Evolutionary conservation across 1,140 invertebrate species (phyloP), one percentile per base, ranked within the genome.

Genomic region (Vanessa atalanta): DNA sequence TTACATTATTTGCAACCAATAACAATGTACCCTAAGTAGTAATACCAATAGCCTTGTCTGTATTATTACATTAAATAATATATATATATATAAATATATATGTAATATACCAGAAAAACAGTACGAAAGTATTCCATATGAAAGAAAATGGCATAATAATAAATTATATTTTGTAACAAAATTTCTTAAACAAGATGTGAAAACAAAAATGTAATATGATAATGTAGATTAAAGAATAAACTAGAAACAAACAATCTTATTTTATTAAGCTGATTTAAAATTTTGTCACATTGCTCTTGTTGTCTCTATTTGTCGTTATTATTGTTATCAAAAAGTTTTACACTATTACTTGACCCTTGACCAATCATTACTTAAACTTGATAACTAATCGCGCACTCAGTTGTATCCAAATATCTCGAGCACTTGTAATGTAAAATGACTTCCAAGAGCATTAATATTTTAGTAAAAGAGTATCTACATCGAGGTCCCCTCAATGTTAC

Each of bases 391-490:
- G 63, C 43, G 53, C 43, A 67, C 31, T 66, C 47, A 50, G 37
- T 67, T 55, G 69, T 47, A 37, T 50, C 20, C 47, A 51, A 67
- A 61, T 71, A 71, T 15, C 6, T 57, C 23, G 12, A 43, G 7
- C n/a, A 53, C 50, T 70, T 57, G 48, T 65, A 48, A 51, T 70
- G 26, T 61, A 63, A 75, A 75, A 75, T 75, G 73, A 43, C 51
- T 70, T 71, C 73, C 3, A 75, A 68, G 61, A 75, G 31, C 43
- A 57, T 65, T 31, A 66, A 50, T 16, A 53, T 65, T 47, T 51
- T 75, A 1, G 12, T 53, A 13, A 75, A 70, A 67, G 66, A 63
- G 37, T 50, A 26, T 64, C 43, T 71, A 26, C 23, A 60, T 37
- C 5, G 31, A 20, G 48, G 47, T 70, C 47, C n/a, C 9, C 12